Evolutionary conservation across 1,140 invertebrate species (phyloP).

Genomic region (Triops cancriformis): DNA sequence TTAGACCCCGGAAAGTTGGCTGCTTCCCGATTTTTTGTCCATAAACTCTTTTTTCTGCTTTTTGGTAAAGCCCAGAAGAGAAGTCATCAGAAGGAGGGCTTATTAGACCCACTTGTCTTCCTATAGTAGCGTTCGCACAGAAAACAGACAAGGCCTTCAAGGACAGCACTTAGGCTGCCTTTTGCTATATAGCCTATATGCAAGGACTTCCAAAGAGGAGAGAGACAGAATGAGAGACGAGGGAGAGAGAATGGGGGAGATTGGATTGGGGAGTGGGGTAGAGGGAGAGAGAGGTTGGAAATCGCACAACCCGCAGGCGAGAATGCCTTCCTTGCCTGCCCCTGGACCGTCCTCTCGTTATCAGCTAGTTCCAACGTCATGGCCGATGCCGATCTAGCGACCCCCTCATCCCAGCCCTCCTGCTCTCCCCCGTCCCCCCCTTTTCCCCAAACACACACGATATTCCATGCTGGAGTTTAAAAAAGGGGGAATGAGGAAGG

Average conservation of each 20-base stretch:
- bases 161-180: slow-evolving; percentile 10
- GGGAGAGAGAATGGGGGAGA: too few relatives aligned
- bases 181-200: neutral
- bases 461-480: neutral
- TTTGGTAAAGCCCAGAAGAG: neutral
- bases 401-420: neutral
- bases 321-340: slow-evolving; percentile 12
- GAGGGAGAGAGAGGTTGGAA: neutral
- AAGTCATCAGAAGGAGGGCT: neutral
- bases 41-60: neutral
- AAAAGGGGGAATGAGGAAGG: neutral
- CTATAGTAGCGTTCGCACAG: neutral
- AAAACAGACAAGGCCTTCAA: slow-evolving; percentile 2
- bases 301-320: slow-evolving; percentile 7
- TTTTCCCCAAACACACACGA: neutral
- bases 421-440: too few relatives aligned
- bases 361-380: slow-evolving; percentile 13
- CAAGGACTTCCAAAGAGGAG: neutral
- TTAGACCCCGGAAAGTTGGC: too few relatives aligned
- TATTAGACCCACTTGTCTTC: neutral
- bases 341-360: slow-evolving; percentile 12
- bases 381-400: slow-evolving; percentile 2
- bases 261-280: too few relatives aligned
- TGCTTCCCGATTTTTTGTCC: too few relatives aligned
- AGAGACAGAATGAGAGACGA: too few relatives aligned